Evolutionary conservation across 2,888 invertebrate genomes (phyloP).

Genomic region (Yponomeuta sedellus): DNA sequence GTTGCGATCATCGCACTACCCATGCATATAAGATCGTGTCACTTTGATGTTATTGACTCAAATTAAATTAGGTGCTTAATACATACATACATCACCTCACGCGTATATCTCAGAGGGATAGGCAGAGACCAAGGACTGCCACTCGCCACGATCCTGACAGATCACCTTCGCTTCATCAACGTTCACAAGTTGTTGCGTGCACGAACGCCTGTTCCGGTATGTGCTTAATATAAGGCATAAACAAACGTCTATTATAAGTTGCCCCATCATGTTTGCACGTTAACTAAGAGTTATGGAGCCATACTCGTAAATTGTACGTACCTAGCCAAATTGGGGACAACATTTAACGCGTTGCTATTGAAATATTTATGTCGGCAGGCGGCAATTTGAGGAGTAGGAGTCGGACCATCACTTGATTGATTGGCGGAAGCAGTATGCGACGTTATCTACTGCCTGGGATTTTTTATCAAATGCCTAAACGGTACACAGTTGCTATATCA

Average conservation of each 20-base stretch:
- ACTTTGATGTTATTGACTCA: no score
- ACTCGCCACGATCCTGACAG: no score
- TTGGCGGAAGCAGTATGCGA: neutral
- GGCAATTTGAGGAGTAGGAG: conserved; percentile 35
- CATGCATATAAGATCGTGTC: no score
- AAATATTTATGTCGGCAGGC: conserved; percentile 57
- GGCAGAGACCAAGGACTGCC: no score
- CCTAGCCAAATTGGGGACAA: conserved; percentile 65
- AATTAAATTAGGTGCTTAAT: neutral
- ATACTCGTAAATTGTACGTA: conserved; percentile 44
- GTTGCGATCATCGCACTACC: no score
- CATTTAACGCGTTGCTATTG: conserved; percentile 65
- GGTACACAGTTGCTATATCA: no score
- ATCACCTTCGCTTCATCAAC: no score
- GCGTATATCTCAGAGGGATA: no score
- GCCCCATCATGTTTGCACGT: neutral
- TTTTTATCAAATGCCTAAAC: no score
- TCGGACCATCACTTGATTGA: neutral
- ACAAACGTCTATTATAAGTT: neutral
- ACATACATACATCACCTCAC: no score
- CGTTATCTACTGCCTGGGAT: neutral
- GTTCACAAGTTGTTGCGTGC: no score
- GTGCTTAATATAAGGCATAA: neutral
- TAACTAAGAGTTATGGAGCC: conserved; percentile 49
- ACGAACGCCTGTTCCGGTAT: no score